phyloP scores from a whole-genome alignment of 2,888 invertebrate species.

The Melinopterus prodromus region DNA sequence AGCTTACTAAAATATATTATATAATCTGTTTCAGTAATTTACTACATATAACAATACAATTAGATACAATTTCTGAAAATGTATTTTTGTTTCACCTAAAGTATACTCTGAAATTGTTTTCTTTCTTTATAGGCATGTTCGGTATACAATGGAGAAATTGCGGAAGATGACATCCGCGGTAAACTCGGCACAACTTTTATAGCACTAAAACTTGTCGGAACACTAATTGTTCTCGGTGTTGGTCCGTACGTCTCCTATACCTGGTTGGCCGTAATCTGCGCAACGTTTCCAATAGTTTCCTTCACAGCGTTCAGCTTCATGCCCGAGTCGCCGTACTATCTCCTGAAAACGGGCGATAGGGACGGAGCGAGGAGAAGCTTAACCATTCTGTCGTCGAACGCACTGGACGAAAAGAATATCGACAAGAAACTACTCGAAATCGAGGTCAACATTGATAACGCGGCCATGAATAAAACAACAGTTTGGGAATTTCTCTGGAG shows the following conservation, averaged over 20 bases:
- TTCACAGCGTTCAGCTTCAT: slow-evolving; percentile 56
- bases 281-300: slow-evolving; percentile 55
- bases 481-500: slow-evolving; percentile 51
- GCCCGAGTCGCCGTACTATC: slow-evolving; percentile 62
- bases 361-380: slow-evolving; percentile 53
- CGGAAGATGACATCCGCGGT: slow-evolving; percentile 62
- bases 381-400: slow-evolving; percentile 48
- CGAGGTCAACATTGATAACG: slow-evolving; percentile 53
- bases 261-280: slow-evolving; percentile 52
- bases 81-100: slow-evolving; percentile 11
- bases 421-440: slow-evolving; percentile 58
- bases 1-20: no score
- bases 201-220: slow-evolving; percentile 57
- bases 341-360: slow-evolving; percentile 56
- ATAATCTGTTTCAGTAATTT: no score
- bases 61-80: no score
- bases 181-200: slow-evolving; percentile 52
- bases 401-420: slow-evolving; percentile 53
- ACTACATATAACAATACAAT: no score
- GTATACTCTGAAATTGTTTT: slow-evolving; percentile 58
- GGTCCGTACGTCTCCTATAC: slow-evolving; percentile 58
- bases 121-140: slow-evolving; percentile 58
- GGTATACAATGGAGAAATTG: slow-evolving; percentile 58
- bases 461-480: slow-evolving; percentile 52
- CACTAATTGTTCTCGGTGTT: slow-evolving; percentile 55